Percentiles rank a stretch among this genome's conserved stretches.
Evolutionary conservation across 1,140 invertebrate species (phyloP).

Genomic region (Danaus melanippus): DNA sequence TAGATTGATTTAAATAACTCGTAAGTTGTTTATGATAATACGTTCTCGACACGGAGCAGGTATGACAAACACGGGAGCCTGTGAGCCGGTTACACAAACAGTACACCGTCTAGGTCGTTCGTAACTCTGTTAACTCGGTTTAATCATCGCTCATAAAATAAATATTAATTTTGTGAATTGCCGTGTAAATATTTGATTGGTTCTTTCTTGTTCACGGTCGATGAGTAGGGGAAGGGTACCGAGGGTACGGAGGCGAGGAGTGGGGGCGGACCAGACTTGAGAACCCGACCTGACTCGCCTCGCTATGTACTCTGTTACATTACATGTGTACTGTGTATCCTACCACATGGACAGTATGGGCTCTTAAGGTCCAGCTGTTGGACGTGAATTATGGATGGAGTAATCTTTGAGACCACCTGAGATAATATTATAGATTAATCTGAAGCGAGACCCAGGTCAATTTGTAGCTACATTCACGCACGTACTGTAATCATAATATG

Average conservation of each 20-base stretch:
- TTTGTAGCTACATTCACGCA: constrained; percentile 28
- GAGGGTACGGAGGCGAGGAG: constrained; percentile 4
- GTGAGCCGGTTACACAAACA: too few species aligned
- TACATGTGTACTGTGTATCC: background rate
- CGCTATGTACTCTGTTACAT: constrained; percentile 7
- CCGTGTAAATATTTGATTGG: constrained; percentile 34
- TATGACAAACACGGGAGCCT: too few species aligned
- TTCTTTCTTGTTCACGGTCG: constrained; percentile 26
- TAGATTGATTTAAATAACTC: too few species aligned
- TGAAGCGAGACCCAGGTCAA: constrained; percentile 16
- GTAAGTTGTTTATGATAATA: too few species aligned
- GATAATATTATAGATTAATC: constrained; percentile 25
- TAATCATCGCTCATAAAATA: constrained; percentile 32
- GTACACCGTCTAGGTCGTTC: constrained; percentile 5
- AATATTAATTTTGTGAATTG: constrained; percentile 52
- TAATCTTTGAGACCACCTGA: constrained; percentile 25
- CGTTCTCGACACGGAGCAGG: too few species aligned
- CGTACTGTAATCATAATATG: constrained; percentile 15
- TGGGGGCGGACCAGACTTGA: constrained; percentile 14
- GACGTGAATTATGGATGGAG: background rate
- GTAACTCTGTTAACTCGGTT: constrained; percentile 20
- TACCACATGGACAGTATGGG: too few species aligned
- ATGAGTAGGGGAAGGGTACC: constrained; percentile 22
- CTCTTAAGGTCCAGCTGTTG: too few species aligned
- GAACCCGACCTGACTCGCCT: background rate